These are phyloP conservation scores for Forbesichthys papilliferus DNA, from an alignment of 2,113 vertebrate species.

Conservation along the genomic window DNA sequence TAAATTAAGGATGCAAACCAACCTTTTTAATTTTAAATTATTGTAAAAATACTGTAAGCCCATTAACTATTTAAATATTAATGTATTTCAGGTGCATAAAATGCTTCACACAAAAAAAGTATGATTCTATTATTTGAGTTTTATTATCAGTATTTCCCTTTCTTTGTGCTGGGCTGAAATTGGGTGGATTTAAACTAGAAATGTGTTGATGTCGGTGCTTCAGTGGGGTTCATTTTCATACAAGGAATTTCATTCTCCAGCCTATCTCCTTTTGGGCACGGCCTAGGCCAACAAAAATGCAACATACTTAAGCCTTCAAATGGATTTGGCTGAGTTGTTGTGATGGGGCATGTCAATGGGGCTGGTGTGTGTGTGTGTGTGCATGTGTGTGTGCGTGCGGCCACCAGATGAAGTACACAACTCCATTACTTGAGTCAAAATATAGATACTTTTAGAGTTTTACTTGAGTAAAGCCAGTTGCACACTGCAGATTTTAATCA, in stretches of 20 bases:
- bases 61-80: too few relatives aligned
- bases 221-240: too few relatives aligned
- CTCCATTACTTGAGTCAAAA: too few relatives aligned
- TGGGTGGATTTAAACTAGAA: neutral
- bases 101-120: neutral
- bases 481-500: too few relatives aligned
- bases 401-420: neutral
- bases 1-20: too few relatives aligned
- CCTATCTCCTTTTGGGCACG: too few relatives aligned
- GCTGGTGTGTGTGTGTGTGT: neutral
- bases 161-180: neutral
- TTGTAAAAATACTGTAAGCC: too few relatives aligned
- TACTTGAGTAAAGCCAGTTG: too few relatives aligned
- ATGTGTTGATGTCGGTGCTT: neutral
- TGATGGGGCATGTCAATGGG: neutral
- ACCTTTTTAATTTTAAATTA: too few relatives aligned
- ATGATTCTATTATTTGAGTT: neutral
- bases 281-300: neutral
- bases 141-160: neutral
- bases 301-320: neutral
- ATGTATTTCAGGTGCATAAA: too few relatives aligned
- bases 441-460: too few relatives aligned
- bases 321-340: neutral
- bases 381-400: neutral
- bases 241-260: too few relatives aligned